Evolutionary conservation across 2,113 vertebrate genomes (phyloP).

Genomic region (Theropithecus gelada): DNA sequence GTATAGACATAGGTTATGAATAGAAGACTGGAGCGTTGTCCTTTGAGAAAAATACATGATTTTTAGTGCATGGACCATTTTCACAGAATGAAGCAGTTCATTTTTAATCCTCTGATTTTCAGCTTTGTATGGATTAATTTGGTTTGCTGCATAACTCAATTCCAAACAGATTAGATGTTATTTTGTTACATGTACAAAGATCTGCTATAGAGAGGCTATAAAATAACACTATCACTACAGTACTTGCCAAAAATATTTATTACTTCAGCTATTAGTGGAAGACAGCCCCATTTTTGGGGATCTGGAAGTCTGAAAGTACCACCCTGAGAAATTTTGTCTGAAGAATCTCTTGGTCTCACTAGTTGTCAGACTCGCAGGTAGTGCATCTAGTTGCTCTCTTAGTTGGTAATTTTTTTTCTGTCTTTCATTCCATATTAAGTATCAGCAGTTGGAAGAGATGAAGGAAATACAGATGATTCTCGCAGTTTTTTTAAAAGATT

Average conservation of each 20-base stretch:
- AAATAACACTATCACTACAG: background rate
- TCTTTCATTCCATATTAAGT: background rate
- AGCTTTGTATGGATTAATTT: background rate
- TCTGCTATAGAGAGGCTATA: background rate
- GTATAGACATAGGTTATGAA: background rate
- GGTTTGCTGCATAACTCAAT: background rate
- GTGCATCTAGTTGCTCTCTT: background rate
- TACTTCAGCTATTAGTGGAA: background rate
- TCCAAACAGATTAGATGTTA: conserved; percentile 16
- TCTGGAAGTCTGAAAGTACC: background rate
- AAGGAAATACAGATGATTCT: background rate
- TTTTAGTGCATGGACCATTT: background rate
- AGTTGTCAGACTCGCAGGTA: background rate
- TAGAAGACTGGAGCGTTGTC: background rate
- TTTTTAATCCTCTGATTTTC: background rate
- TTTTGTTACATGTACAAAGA: background rate
- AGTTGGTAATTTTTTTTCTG: background rate
- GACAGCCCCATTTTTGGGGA: background rate
- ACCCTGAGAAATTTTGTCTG: background rate
- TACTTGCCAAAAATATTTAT: background rate
- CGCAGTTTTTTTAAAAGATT: background rate
- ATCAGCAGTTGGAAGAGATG: background rate
- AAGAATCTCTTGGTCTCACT: background rate
- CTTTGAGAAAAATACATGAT: background rate
- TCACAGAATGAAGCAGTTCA: background rate